Evolutionary conservation across 2,888 invertebrate genomes (phyloP).

Genomic region (Pseudeuparius sepicola): DNA sequence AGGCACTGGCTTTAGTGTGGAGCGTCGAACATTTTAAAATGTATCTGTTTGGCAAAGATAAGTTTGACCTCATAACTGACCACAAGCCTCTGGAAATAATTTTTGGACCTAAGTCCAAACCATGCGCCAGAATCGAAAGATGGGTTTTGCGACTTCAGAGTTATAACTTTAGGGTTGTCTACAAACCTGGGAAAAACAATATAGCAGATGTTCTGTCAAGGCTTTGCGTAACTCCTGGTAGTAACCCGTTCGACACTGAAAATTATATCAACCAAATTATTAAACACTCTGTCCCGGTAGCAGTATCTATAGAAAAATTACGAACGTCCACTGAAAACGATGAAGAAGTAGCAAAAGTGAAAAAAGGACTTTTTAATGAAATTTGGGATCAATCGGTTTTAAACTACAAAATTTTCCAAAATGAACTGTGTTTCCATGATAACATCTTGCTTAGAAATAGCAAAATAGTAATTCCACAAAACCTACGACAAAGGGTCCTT

Average conservation of each 20-base stretch:
- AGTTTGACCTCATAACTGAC: slow-evolving; percentile 25
- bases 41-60: slow-evolving; percentile 20
- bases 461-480: no score
- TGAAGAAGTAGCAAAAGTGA: no score
- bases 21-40: slow-evolving; percentile 27
- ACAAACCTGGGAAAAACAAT: slow-evolving; percentile 18
- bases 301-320: no score
- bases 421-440: slow-evolving; percentile 9
- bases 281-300: no score
- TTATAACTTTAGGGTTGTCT: slow-evolving; percentile 15
- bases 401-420: slow-evolving; percentile 4
- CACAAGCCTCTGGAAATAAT: slow-evolving; percentile 31
- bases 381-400: no score
- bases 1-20: no score
- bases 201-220: slow-evolving; percentile 19
- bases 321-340: no score
- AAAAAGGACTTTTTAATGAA: no score
- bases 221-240: no score
- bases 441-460: slow-evolving; percentile 10
- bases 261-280: no score
- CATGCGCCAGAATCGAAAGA: slow-evolving; percentile 14
- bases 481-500: no score
- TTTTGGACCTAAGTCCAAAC: slow-evolving; percentile 22
- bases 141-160: slow-evolving; percentile 17
- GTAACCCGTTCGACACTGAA: no score